Conservation (phyloP, 2,888 invertebrate genomes). For the Lacanobia oleracea region DNA sequence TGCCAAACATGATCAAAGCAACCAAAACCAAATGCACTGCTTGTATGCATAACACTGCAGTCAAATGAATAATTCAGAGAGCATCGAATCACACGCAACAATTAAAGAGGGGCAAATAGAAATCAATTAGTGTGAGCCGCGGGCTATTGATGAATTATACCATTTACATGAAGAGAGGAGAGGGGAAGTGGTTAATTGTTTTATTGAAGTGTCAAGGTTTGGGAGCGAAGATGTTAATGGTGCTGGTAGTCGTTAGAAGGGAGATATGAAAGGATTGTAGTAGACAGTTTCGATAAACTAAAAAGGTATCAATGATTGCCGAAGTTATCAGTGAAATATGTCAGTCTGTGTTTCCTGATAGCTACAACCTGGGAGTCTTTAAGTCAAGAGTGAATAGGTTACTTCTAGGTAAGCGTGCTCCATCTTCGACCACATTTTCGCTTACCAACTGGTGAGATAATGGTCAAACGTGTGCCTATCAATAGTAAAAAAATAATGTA, state of each 20-base stretch:
- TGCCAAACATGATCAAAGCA: background rate
- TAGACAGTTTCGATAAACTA: background rate
- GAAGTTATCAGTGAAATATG: no score
- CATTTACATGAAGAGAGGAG: conserved; percentile 67
- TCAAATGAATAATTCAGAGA: conserved; percentile 72
- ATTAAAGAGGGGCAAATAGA: conserved; percentile 84
- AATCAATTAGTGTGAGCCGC: conserved; percentile 81
- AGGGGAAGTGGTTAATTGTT: conserved; percentile 41
- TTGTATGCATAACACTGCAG: conserved; percentile 48
- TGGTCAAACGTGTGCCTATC: no score
- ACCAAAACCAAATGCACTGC: conserved; percentile 9
- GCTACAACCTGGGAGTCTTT: no score
- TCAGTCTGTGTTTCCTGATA: no score
- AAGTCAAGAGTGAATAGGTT: no score
- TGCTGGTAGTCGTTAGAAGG: background rate
- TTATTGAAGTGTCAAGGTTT: conserved; percentile 47
- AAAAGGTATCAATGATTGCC: no score
- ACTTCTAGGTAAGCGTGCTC: no score
- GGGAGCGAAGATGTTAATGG: conserved; percentile 31
- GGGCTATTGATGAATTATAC: conserved; percentile 75
- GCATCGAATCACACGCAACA: conserved; percentile 76
- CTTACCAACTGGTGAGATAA: no score
- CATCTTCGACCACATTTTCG: no score
- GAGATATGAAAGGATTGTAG: background rate
- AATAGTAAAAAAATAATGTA: no score